Percentiles rank a stretch among this genome's conserved stretches.
These are phyloP conservation scores for Zapus hudsonius DNA, from an alignment of 2,113 vertebrate species.

Conservation along the genomic window DNA sequence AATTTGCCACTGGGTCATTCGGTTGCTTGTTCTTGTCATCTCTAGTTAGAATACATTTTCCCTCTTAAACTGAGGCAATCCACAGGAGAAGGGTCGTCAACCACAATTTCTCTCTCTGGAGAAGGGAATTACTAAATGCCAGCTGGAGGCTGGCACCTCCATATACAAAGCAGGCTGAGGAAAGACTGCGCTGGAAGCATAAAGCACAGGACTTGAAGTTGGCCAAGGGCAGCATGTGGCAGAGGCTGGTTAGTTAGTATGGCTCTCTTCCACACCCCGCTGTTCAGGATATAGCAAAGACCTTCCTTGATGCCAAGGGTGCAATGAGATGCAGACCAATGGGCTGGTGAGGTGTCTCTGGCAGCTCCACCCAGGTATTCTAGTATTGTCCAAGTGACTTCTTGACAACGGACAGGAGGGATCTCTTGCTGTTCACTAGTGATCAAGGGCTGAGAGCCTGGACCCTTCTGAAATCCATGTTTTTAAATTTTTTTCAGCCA, in stretches of 20 bases:
- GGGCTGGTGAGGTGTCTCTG: neutral
- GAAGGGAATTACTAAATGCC: neutral
- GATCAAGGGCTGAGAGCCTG: neutral
- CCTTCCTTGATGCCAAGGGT: neutral
- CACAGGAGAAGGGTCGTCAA: neutral
- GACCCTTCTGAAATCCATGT: neutral
- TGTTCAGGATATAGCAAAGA: neutral
- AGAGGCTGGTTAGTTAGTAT: neutral
- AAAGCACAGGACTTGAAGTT: neutral
- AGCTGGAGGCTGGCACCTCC: neutral
- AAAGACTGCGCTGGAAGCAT: neutral
- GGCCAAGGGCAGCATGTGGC: neutral
- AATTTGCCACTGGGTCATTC: neutral
- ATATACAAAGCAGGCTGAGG: neutral
- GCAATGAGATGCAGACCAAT: neutral
- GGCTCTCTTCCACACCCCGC: neutral
- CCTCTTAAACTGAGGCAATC: neutral
- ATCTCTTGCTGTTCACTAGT: neutral
- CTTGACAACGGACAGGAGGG: neutral
- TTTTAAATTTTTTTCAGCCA: constrained; percentile 1
- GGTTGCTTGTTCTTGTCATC: neutral
- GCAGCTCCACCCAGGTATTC: neutral
- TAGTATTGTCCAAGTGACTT: neutral
- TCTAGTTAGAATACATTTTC: neutral
- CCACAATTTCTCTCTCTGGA: neutral